A percentile compares a stretch with the other conserved stretches of the same genome.
Conservation (phyloP, 2,888 invertebrate genomes). For the Mimumesa dahlbomi region DNA sequence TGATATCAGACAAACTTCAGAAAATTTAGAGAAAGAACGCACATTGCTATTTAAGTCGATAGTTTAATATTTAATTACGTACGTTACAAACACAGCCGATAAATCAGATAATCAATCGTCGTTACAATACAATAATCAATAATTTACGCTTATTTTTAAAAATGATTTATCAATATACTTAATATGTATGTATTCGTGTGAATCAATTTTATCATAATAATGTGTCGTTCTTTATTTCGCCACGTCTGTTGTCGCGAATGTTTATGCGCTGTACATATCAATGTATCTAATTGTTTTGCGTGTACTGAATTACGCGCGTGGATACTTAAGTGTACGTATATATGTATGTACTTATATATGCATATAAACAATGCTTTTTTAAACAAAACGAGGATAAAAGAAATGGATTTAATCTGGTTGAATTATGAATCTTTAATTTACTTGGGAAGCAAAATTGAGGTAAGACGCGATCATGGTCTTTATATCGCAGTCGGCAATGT, state of each 20-base stretch:
- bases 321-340: conserved; percentile 8
- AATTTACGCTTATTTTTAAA: conserved; percentile 65
- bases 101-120: conserved; percentile 72
- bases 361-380: not conserved
- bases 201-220: conserved; percentile 32
- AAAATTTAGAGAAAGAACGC: conserved; percentile 1
- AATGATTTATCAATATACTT: conserved; percentile 60
- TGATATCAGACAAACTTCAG: too few species aligned
- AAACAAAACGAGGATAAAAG: not conserved
- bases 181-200: conserved; percentile 49
- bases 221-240: conserved; percentile 22
- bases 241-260: conserved; percentile 8
- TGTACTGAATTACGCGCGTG: conserved; percentile 5
- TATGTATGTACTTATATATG: not conserved
- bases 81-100: conserved; percentile 75
- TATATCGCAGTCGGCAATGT: too few species aligned
- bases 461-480: too few species aligned
- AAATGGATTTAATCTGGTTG: too few species aligned
- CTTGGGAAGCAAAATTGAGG: too few species aligned
- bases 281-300: conserved; percentile 29
- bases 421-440: too few species aligned
- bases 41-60: conserved; percentile 60
- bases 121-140: conserved; percentile 68
- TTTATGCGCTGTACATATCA: conserved; percentile 34
- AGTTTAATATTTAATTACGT: conserved; percentile 72